Evolutionary conservation across 2,888 invertebrate genomes (phyloP).

Genomic region (Pegoplata infirma): DNA sequence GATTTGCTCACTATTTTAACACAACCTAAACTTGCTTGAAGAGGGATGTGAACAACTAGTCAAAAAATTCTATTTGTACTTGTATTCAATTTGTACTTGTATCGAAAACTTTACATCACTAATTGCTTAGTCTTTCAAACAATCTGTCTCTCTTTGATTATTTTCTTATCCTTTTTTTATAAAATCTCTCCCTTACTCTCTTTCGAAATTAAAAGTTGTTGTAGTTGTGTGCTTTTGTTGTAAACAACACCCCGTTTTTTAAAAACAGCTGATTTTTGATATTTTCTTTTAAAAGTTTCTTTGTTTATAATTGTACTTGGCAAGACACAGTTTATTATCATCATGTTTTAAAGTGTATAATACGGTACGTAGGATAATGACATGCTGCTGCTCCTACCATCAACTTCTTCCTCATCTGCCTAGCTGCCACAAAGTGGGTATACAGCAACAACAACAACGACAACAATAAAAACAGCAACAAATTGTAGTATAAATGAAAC

Average conservation of each 20-base stretch:
- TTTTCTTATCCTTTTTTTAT: neutral
- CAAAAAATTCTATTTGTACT: too few relatives aligned
- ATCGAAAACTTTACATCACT: too few relatives aligned
- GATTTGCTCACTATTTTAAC: too few relatives aligned
- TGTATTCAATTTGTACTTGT: too few relatives aligned
- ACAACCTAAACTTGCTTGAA: too few relatives aligned
- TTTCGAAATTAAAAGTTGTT: neutral
- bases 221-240: conserved; percentile 5
- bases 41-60: too few relatives aligned
- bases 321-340: neutral
- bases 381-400: conserved; percentile 10
- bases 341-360: neutral
- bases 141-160: neutral
- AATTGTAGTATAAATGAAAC: too few relatives aligned
- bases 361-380: conserved; percentile 42
- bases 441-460: conserved; percentile 18
- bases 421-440: neutral
- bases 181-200: neutral
- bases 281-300: neutral
- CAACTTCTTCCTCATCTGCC: conserved; percentile 13
- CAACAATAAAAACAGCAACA: conserved; percentile 25
- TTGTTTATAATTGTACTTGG: neutral
- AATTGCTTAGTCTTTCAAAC: neutral
- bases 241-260: conserved; percentile 38
- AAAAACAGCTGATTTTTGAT: neutral